These are phyloP conservation scores for Mustela erminea DNA, from an alignment of 2,797 vertebrate genomes.

Conservation along the genomic window DNA sequence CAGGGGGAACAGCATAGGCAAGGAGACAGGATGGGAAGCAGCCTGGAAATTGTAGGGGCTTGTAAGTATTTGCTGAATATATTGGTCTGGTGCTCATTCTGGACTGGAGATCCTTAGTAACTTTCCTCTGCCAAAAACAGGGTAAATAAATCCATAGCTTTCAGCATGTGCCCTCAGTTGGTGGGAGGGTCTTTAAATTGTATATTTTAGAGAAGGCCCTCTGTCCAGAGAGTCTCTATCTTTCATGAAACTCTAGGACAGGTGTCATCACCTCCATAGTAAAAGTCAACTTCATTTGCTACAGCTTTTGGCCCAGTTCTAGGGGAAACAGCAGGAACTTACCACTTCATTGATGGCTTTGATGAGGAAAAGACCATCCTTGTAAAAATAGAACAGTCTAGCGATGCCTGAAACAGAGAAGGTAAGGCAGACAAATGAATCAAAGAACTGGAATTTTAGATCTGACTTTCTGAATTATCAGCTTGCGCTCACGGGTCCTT, in stretches of 20 bases:
- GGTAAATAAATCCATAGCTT: neutral
- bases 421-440: neutral
- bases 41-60: neutral
- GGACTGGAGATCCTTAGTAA: neutral
- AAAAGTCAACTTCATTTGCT: neutral
- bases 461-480: neutral
- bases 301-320: neutral
- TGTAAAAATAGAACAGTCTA: slow-evolving; percentile 90
- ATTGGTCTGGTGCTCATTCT: neutral
- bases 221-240: neutral
- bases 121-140: neutral
- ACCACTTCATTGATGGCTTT: slow-evolving; percentile 92
- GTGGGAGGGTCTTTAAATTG: neutral
- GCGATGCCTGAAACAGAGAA: slow-evolving; percentile 89
- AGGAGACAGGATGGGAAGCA: neutral
- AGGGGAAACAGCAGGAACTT: slow-evolving; percentile 72
- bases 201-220: neutral
- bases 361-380: slow-evolving; percentile 88
- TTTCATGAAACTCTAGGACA: neutral
- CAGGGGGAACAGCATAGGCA: neutral
- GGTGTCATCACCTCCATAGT: neutral
- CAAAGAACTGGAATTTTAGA: neutral
- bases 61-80: neutral
- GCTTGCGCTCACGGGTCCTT: too few relatives aligned
- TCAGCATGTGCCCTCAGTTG: neutral